Percentiles rank a stretch among this genome's conserved stretches.
These are phyloP conservation scores for Nesidiocoris tenuis DNA, from an alignment of 2,888 invertebrate species.

Conservation along the genomic window DNA sequence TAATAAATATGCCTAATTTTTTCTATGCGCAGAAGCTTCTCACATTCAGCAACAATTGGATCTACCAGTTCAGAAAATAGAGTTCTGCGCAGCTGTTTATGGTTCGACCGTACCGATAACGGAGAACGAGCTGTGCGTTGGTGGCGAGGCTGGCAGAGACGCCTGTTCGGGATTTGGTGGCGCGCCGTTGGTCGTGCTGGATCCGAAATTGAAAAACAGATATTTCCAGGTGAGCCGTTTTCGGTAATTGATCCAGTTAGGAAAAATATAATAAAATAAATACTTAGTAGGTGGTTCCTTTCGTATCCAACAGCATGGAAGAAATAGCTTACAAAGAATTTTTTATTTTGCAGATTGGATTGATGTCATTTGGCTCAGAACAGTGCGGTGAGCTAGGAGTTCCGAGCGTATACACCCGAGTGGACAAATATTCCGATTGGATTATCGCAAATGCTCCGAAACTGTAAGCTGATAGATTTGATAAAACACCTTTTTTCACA, in stretches of 20 bases:
- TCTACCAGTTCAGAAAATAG: constrained; percentile 66
- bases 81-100: constrained; percentile 68
- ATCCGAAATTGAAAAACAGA: constrained; percentile 47
- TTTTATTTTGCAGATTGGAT: constrained; percentile 77
- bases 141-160: constrained; percentile 70
- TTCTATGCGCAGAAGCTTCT: constrained; percentile 5
- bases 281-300: no score
- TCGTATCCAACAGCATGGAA: no score
- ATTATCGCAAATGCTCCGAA: constrained; percentile 64
- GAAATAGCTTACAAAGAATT: no score
- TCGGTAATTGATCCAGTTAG: neutral
- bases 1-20: neutral
- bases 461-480: no score
- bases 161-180: constrained; percentile 80
- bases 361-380: constrained; percentile 77
- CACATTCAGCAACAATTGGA: constrained; percentile 62
- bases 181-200: constrained; percentile 64
- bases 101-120: constrained; percentile 65
- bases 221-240: constrained; percentile 50
- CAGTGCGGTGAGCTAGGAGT: constrained; percentile 72
- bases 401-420: constrained; percentile 74
- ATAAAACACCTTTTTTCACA: no score
- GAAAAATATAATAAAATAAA: no score
- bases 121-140: constrained; percentile 69
- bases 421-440: constrained; percentile 74